Conservation (phyloP, 1,140 invertebrate species). For the Caligus rogercresseyi region DNA sequence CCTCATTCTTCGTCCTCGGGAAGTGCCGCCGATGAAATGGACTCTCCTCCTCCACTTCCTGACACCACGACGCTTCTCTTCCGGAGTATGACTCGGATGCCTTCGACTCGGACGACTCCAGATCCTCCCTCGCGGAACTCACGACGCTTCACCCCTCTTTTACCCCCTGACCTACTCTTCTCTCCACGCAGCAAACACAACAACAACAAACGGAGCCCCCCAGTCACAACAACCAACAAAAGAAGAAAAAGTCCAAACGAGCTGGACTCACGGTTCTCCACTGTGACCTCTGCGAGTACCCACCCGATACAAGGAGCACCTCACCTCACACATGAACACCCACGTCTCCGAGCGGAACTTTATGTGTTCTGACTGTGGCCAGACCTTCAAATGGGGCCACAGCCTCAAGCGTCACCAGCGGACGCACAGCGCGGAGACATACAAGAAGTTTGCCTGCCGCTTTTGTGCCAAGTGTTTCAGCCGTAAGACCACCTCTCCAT, state of each 20-base stretch:
- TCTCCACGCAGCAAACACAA: neutral
- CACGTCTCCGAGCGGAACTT: constrained; percentile 12
- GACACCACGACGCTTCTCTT: constrained; percentile 4
- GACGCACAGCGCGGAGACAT: neutral
- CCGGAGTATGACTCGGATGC: constrained; percentile 16
- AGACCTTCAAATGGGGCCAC: constrained; percentile 20
- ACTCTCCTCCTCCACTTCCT: neutral
- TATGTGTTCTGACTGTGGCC: constrained; percentile 17
- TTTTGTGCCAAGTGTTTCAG: constrained; percentile 13
- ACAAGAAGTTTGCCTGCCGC: constrained; percentile 7
- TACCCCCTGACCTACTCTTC: neutral
- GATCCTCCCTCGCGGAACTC: neutral
- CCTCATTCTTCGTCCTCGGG: no score
- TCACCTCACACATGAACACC: constrained; percentile 16
- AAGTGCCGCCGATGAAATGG: neutral
- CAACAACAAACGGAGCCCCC: neutral
- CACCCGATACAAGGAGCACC: constrained; percentile 19
- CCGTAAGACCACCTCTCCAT: constrained; percentile 17
- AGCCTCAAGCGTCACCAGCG: constrained; percentile 14
- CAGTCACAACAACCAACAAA: constrained; percentile 4
- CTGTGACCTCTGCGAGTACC: constrained; percentile 16
- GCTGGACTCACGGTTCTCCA: constrained; percentile 6
- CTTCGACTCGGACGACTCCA: constrained; percentile 6
- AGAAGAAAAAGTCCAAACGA: constrained; percentile 5
- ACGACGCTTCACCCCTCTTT: neutral